These are phyloP conservation scores for Tipula helvola DNA, from an alignment of 2,888 invertebrate genomes.

Conservation along the genomic window DNA sequence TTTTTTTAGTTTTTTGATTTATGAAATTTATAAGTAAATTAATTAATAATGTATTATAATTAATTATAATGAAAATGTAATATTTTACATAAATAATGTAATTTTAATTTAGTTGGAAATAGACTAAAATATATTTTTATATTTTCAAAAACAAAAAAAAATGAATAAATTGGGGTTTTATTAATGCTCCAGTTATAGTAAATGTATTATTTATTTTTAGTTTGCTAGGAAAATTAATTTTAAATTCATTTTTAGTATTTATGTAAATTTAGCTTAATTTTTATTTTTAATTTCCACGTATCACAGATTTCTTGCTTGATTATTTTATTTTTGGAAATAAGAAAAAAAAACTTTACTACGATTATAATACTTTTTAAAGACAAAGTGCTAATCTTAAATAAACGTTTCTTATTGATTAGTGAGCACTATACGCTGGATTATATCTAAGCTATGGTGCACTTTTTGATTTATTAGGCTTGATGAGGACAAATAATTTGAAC, in stretches of 20 bases:
- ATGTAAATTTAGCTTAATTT: neutral
- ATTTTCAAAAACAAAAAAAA: neutral
- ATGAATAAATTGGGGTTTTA: neutral
- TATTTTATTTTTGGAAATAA: neutral
- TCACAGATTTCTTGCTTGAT: neutral
- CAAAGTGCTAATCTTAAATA: too few relatives aligned
- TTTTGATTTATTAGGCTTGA: too few relatives aligned
- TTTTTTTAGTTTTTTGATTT: neutral
- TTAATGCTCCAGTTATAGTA: neutral
- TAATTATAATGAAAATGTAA: neutral
- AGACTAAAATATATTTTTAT: neutral
- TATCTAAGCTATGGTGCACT: too few relatives aligned
- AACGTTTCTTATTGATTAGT: too few relatives aligned
- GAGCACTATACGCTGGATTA: too few relatives aligned
- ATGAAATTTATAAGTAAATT: constrained; percentile 4
- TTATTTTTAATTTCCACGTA: neutral
- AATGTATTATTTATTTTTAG: neutral
- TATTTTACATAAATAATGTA: neutral
- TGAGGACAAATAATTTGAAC: too few relatives aligned
- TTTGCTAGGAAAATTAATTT: neutral
- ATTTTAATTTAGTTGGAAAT: neutral
- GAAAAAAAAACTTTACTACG: neutral
- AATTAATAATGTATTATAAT: neutral
- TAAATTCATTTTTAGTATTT: neutral
- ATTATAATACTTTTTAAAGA: neutral